Percentiles rank a stretch among this genome's conserved stretches.
Evolutionary conservation across 2,113 vertebrate species (phyloP).

Genomic region (Ochotona princeps): DNA sequence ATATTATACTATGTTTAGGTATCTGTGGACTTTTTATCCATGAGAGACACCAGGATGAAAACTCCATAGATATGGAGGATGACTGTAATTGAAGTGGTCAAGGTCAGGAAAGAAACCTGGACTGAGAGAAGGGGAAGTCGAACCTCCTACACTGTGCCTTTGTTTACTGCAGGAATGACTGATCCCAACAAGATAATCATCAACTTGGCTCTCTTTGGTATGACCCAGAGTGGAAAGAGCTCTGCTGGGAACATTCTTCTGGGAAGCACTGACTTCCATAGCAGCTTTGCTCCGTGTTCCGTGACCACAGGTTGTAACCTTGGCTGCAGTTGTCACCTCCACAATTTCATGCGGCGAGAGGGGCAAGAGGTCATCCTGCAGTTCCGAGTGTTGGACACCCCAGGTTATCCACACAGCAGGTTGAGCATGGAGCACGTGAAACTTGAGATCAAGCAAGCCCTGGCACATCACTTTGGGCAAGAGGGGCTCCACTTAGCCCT

Average conservation of each 20-base stretch:
- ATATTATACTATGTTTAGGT: background rate
- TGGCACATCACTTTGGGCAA: slow-evolving; percentile 80
- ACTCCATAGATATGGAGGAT: background rate
- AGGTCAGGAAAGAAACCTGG: background rate
- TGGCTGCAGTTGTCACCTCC: slow-evolving; percentile 78
- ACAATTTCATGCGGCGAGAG: slow-evolving; percentile 73
- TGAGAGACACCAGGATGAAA: background rate
- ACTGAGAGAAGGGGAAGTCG: background rate
- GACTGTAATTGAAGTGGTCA: background rate
- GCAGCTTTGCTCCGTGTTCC: slow-evolving; percentile 77
- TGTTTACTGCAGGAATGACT: slow-evolving; percentile 54
- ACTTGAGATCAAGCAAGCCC: slow-evolving; percentile 68
- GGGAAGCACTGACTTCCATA: slow-evolving; percentile 89
- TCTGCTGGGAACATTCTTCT: slow-evolving; percentile 90
- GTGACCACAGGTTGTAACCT: slow-evolving; percentile 81
- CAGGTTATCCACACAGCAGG: slow-evolving; percentile 83
- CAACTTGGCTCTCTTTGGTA: slow-evolving; percentile 89
- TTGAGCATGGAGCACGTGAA: slow-evolving; percentile 81
- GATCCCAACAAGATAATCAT: slow-evolving; percentile 79
- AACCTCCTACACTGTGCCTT: background rate
- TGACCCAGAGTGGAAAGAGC: slow-evolving; percentile 90
- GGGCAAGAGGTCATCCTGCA: slow-evolving; percentile 84
- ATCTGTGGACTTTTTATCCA: background rate
- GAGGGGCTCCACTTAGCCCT: slow-evolving; percentile 88
- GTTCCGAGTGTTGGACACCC: slow-evolving; percentile 89